Evolutionary conservation across 2,113 vertebrate genomes (phyloP).

Genomic region (Carassius gibelio): DNA sequence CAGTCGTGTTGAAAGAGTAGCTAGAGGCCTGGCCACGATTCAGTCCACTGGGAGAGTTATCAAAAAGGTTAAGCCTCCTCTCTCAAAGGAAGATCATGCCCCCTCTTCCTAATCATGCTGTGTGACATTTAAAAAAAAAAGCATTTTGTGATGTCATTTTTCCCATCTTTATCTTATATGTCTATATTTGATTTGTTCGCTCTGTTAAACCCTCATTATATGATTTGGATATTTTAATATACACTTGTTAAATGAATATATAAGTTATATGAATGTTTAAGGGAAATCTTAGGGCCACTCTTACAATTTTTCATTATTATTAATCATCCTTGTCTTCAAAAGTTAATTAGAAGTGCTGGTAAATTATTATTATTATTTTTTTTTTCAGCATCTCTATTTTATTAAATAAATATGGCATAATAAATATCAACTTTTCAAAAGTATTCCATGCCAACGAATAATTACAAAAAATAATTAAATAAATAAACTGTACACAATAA

Average conservation of each 20-base stretch:
- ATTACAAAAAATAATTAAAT: not conserved
- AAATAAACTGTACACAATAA: not conserved
- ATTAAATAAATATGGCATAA: not conserved
- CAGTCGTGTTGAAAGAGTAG: constrained; percentile 49
- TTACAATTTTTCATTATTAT: too few relatives aligned
- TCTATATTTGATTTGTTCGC: not conserved
- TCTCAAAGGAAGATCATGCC: constrained; percentile 23
- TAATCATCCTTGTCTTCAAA: too few relatives aligned
- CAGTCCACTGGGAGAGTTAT: constrained; percentile 39
- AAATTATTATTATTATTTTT: too few relatives aligned
- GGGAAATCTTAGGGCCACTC: not conserved
- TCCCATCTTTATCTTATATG: not conserved
- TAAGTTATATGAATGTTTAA: not conserved
- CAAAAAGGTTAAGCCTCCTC: constrained; percentile 51
- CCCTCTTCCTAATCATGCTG: constrained; percentile 26
- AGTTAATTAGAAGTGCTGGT: not conserved
- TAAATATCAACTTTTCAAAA: not conserved
- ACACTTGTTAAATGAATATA: not conserved
- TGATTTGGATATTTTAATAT: not conserved
- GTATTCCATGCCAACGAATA: not conserved
- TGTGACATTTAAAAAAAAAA: not conserved
- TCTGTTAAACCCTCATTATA: too few relatives aligned
- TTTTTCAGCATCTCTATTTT: not conserved
- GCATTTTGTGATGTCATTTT: not conserved
- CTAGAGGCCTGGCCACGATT: constrained; percentile 48